Evolutionary conservation across 2,797 vertebrate species (phyloP).

Genomic region (Sparus aurata): DNA sequence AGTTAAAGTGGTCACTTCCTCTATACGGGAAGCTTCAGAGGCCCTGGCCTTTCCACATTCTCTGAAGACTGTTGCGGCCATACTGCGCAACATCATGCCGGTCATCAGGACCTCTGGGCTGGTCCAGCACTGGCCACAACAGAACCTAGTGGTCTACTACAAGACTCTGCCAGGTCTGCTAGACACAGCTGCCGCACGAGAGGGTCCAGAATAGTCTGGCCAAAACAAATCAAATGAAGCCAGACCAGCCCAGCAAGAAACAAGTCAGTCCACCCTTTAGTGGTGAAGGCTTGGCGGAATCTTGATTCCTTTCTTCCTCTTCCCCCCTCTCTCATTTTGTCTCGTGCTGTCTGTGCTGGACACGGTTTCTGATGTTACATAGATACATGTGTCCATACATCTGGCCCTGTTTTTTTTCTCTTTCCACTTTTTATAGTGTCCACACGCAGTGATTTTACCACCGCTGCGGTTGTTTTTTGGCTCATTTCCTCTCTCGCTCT

Average conservation of each 20-base stretch:
- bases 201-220: conserved; percentile 67
- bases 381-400: conserved; percentile 54
- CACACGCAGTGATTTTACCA: conserved; percentile 60
- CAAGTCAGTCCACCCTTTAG: conserved; percentile 71
- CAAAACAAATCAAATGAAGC: conserved; percentile 75
- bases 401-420: conserved; percentile 42
- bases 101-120: conserved; percentile 56
- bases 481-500: conserved; percentile 41
- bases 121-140: conserved; percentile 69
- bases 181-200: conserved; percentile 58
- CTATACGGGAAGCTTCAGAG: conserved; percentile 56
- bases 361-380: conserved; percentile 56
- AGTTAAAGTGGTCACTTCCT: conserved; percentile 71
- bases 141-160: conserved; percentile 72
- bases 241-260: conserved; percentile 63
- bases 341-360: conserved; percentile 51
- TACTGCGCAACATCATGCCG: conserved; percentile 50
- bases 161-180: conserved; percentile 66
- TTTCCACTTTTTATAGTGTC: conserved; percentile 59
- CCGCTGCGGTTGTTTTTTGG: conserved; percentile 56
- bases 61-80: conserved; percentile 47
- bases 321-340: conserved; percentile 55
- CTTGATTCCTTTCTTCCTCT: conserved; percentile 42
- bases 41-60: conserved; percentile 50
- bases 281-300: conserved; percentile 64